A percentile compares a stretch with the other conserved stretches of the same genome.
Conservation (phyloP, 2,113 vertebrate genomes). For the Catagonus wagneri region DNA sequence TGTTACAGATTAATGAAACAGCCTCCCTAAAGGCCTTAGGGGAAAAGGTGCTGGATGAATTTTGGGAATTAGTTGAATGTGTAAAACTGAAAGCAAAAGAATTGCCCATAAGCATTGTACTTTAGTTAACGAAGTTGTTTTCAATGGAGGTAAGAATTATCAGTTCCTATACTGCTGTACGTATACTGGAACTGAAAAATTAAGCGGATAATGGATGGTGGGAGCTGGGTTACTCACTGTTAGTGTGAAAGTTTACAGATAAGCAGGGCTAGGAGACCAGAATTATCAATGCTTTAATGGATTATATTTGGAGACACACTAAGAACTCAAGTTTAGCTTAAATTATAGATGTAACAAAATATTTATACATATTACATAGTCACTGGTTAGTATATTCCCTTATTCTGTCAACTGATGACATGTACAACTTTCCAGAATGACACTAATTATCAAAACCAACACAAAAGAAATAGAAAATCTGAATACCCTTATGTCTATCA, state of each 20-base stretch:
- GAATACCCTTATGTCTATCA: background rate
- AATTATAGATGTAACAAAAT: background rate
- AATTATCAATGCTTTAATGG: background rate
- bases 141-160: background rate
- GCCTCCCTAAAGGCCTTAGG: background rate
- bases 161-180: background rate
- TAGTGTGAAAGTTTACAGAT: background rate
- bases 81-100: slow-evolving; percentile 23
- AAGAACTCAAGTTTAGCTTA: background rate
- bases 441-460: background rate
- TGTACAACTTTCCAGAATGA: background rate
- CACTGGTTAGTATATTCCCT: background rate
- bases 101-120: background rate
- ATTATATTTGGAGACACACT: background rate
- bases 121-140: background rate
- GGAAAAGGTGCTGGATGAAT: background rate
- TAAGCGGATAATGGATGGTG: background rate
- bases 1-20: background rate
- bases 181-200: background rate
- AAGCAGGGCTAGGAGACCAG: background rate
- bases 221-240: background rate
- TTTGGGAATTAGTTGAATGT: background rate
- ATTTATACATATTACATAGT: background rate
- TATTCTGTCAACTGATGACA: background rate
- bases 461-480: background rate